Evolutionary conservation across 1,140 invertebrate species (phyloP).

Genomic region (Colletes gigas): DNA sequence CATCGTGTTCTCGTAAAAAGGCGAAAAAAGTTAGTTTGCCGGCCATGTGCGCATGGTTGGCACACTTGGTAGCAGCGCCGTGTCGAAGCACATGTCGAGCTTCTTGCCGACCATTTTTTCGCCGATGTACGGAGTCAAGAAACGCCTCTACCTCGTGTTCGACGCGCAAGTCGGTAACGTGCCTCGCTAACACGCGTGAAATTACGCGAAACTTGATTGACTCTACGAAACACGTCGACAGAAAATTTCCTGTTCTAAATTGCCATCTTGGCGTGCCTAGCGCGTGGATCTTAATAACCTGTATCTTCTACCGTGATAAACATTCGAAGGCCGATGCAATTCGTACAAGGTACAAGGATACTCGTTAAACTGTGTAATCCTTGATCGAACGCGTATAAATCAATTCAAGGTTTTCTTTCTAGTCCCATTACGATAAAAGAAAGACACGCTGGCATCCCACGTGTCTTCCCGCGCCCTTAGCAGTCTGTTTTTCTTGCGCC

Average conservation of each 20-base stretch:
- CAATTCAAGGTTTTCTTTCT: constrained; percentile 39
- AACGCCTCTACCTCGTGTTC: constrained; percentile 33
- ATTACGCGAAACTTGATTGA: constrained; percentile 45
- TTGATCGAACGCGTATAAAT: constrained; percentile 41
- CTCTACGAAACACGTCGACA: not conserved
- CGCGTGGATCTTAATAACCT: not conserved
- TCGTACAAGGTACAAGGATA: too few species aligned
- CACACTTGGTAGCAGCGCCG: constrained; percentile 56
- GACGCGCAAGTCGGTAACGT: constrained; percentile 14
- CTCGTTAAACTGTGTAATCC: too few species aligned
- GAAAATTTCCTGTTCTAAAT: not conserved
- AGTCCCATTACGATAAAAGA: constrained; percentile 62
- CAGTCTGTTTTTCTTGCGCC: constrained; percentile 51
- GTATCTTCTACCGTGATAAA: too few species aligned
- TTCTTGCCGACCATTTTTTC: constrained; percentile 64
- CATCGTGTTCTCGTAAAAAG: constrained; percentile 35
- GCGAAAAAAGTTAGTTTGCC: constrained; percentile 54
- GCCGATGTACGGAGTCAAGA: constrained; percentile 24
- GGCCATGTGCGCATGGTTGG: constrained; percentile 67
- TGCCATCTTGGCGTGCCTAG: not conserved
- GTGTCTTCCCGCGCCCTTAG: constrained; percentile 43
- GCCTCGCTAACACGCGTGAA: constrained; percentile 37
- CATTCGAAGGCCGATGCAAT: too few species aligned
- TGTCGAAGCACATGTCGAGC: constrained; percentile 59
- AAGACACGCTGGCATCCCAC: constrained; percentile 44